Base-by-base conservation (phyloP, 2,888 invertebrate genomes). In the Sinotaia quadrata region DNA sequence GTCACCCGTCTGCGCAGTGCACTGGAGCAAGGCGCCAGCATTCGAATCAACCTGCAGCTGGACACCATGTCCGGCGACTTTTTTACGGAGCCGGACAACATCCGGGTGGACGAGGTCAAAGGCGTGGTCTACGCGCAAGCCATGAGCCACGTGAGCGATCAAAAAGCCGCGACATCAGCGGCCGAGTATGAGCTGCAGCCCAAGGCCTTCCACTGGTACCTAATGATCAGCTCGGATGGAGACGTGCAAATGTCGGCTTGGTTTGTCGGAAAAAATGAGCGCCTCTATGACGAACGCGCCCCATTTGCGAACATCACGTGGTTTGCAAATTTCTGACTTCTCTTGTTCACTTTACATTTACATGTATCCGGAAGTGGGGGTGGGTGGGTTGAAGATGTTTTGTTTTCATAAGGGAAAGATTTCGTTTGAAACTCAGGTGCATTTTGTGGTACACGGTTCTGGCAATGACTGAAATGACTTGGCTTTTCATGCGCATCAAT, bases 201-300 rank as follows among this genome's bases (percentile, higher is more conserved):
- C 41, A 44, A 44, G 27, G 59, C 69, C 57, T 72, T 67, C 67
- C 27, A 63, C 56, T 69, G 69, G 69, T 72, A 72, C 59, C 63
- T 69, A 3, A 37, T 67, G 52, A 54, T 72, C 34, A 69, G 69
- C 27, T 72, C 72, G 2, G 59, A 54, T 0, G 72, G 72, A 4
- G n/a, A n/a, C 18, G 69, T 72, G 44, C 69, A 69, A 54, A 72
- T 72, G 72, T 62, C 67, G 3, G 69, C 69, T n/a, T 72, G 67
- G 63, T 68, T 41, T 36, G 69, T 58, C 36, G 72, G 72, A n/a
- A 37, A 51, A 31, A 54, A 67, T 56, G 31, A 47, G 4, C 67
- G 67, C 47, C 66, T 51, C 44, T 69, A 67, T 34, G 72, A 72
- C 37, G 72, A 72, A 27, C n/a, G 58, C 7, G 69, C 69, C 2